These are phyloP conservation scores for Petrocephalus schoutedeni DNA, from an alignment of 2,797 vertebrate genomes.

Conservation along the genomic window DNA sequence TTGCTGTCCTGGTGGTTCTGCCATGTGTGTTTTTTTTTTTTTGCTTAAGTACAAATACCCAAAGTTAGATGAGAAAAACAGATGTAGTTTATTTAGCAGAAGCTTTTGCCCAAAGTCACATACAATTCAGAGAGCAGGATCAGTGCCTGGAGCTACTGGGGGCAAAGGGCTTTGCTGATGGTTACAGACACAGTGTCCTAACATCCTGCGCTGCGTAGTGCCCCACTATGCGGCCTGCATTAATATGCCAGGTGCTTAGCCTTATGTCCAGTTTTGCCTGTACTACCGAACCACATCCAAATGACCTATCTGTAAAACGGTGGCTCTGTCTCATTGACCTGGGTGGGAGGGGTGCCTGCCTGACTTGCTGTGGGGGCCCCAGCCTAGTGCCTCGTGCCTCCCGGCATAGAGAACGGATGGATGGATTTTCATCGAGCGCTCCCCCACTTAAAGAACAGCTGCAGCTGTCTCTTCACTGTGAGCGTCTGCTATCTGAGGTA, in stretches of 20 bases:
- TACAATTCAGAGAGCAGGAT: not conserved
- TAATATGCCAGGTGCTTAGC: not conserved
- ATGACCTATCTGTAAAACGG: not conserved
- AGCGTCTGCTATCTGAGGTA: not conserved
- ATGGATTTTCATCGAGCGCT: not conserved
- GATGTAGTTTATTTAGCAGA: not conserved
- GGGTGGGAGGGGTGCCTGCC: too few species aligned
- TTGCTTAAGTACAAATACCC: not conserved
- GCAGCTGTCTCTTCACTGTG: not conserved
- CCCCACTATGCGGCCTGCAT: not conserved
- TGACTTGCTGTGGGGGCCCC: too few species aligned
- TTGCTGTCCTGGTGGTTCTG: not conserved
- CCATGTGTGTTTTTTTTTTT: not conserved
- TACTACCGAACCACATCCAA: not conserved
- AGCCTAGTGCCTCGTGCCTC: not conserved
- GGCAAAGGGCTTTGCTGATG: not conserved
- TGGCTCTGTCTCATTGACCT: too few species aligned
- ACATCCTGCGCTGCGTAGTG: not conserved
- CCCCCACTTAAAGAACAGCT: not conserved
- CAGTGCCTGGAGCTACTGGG: not conserved
- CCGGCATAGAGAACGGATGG: not conserved
- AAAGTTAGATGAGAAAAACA: not conserved
- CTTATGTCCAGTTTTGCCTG: not conserved
- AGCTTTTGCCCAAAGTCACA: not conserved
- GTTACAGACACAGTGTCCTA: not conserved